These are phyloP conservation scores for Isurus oxyrinchus DNA, from an alignment of 2,113 vertebrate genomes.

Conservation along the genomic window DNA sequence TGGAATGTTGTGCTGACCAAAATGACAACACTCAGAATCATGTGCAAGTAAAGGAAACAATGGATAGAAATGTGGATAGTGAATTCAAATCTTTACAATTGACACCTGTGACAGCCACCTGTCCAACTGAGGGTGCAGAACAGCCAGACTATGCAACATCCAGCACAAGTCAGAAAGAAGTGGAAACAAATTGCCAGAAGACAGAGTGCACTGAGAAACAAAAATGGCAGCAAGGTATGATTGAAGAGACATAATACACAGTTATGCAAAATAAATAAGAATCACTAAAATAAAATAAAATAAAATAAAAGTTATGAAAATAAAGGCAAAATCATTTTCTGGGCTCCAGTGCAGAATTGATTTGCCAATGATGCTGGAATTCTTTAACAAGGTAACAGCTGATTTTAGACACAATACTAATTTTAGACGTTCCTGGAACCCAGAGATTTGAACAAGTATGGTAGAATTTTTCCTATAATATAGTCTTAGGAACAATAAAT, in stretches of 20 bases:
- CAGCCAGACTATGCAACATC: background rate
- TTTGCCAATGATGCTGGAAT: background rate
- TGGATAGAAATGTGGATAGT: slow-evolving; percentile 20
- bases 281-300: background rate
- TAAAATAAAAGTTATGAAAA: background rate
- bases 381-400: background rate
- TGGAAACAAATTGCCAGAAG: background rate
- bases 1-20: background rate
- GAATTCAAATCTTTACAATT: slow-evolving; percentile 34
- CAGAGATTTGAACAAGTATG: background rate
- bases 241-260: background rate
- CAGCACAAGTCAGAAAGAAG: background rate
- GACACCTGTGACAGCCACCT: background rate
- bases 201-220: background rate
- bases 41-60: slow-evolving; percentile 26
- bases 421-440: background rate
- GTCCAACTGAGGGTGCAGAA: background rate
- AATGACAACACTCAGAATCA: background rate
- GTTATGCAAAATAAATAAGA: background rate
- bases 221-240: background rate
- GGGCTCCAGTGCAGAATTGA: background rate
- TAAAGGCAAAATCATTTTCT: background rate
- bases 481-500: background rate
- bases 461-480: background rate
- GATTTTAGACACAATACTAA: background rate